Evolutionary conservation across 1,140 invertebrate genomes (phyloP), one percentile per base, ranked within the genome.

Genomic region (Polyergus mexicanus): DNA sequence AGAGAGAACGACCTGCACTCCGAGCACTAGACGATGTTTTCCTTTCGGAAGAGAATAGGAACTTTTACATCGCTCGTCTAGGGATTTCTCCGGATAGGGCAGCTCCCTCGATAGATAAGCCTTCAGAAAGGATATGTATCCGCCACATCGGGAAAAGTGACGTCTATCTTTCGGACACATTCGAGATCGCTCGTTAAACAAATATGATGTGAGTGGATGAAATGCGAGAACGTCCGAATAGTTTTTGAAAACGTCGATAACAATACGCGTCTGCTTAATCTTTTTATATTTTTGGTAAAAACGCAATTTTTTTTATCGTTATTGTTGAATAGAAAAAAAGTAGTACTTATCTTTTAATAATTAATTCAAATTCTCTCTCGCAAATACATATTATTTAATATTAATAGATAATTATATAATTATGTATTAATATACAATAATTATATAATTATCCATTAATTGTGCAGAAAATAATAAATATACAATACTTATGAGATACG

Each of bases 41-140:
- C 78, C 44, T 75, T 85, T 86, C 69, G 54, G 54, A 65, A 72
- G 74, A 86, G 85, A 88, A 86, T 90, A 86, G 89, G 75, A 85
- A 88, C 63, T 76, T 81, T 81, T 56, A 54, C 44, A 85, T 38
- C 47, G 41, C 44, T 76, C 86, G 72, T 58, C 65, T 47, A 22
- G 60, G 88, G 83, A 89, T 89, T 88, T 89, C 35, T 11, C n/a
- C 19, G 63, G 13, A 44, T 69, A 62, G 77, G 66, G 51, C 25
- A 66, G 11, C 32, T 54, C 22, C 32, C 54, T 7, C 66, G 51
- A 44, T 1, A 62, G 60, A 66, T 72, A 72, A 83, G 16, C 32
- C 35, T 28, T 32, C 32, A n/a, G 28, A 58, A 76, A 60, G 54
- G 47, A 80, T 86, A 75, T 44, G 58, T 78, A 75, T 10, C 62